Evolutionary conservation across 1,140 invertebrate species (phyloP).

Genomic region (Dendrolimus kikuchii): DNA sequence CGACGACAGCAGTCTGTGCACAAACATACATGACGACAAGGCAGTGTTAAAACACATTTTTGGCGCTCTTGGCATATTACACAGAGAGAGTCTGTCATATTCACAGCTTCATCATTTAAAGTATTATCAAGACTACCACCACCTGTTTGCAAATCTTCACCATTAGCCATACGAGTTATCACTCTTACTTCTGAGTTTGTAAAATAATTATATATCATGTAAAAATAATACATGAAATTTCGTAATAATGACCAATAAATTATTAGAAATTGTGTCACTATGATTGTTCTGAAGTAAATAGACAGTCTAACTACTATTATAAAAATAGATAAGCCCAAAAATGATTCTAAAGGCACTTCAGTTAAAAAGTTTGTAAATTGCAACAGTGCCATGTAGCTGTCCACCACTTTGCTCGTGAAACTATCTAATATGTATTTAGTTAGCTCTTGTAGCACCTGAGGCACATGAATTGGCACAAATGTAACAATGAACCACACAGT

Average conservation of each 20-base stretch:
- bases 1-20: slow-evolving; percentile 56
- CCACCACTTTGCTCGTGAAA: slow-evolving; percentile 26
- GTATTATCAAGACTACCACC: slow-evolving; percentile 20
- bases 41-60: slow-evolving; percentile 60
- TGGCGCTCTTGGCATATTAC: slow-evolving; percentile 60
- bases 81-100: slow-evolving; percentile 49
- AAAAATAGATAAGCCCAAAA: slow-evolving; percentile 47
- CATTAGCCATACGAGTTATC: slow-evolving; percentile 45
- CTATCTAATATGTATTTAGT: slow-evolving; percentile 29
- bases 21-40: slow-evolving; percentile 62
- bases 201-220: slow-evolving; percentile 54
- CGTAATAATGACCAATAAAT: slow-evolving; percentile 49
- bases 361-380: slow-evolving; percentile 57
- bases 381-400: slow-evolving; percentile 44
- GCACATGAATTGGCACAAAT: slow-evolving; percentile 54
- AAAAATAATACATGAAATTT: slow-evolving; percentile 47
- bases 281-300: slow-evolving; percentile 42
- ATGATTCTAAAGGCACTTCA: slow-evolving; percentile 64
- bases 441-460: slow-evolving; percentile 35
- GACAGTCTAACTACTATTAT: slow-evolving; percentile 43
- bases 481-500: slow-evolving; percentile 54
- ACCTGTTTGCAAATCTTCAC: slow-evolving; percentile 28
- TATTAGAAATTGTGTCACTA: slow-evolving; percentile 26
- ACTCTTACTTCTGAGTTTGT: slow-evolving; percentile 51
- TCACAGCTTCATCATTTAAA: slow-evolving; percentile 24